These are phyloP conservation scores for Rhabdomys pumilio DNA, from an alignment of 2,797 vertebrate species.

Conservation along the genomic window DNA sequence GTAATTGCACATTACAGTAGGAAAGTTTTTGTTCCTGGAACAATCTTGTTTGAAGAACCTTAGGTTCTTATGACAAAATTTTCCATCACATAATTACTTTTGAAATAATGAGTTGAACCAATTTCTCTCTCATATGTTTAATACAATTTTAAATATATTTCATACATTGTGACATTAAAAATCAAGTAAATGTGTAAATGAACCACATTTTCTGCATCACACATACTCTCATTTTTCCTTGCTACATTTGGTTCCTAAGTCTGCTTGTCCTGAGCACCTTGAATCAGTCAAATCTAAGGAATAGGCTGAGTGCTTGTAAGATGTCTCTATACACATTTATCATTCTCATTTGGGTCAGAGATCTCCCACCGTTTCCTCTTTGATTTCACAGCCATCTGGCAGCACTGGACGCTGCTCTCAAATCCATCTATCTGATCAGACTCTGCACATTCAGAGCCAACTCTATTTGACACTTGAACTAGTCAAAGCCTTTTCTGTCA, in stretches of 20 bases:
- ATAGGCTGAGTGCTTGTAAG: background rate
- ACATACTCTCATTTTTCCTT: background rate
- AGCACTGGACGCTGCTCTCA: background rate
- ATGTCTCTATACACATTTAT: background rate
- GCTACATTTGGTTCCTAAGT: background rate
- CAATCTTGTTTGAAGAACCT: background rate
- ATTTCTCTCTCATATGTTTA: background rate
- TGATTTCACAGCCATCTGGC: background rate
- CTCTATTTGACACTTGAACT: background rate
- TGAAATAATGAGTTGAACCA: background rate
- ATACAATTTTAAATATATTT: background rate
- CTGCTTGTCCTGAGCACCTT: background rate
- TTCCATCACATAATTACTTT: conserved; percentile 11
- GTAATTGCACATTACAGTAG: background rate
- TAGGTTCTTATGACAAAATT: background rate
- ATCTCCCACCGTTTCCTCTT: background rate
- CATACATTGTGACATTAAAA: background rate
- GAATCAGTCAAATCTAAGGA: background rate
- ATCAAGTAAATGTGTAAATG: background rate
- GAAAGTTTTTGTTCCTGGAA: background rate
- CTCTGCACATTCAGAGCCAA: background rate
- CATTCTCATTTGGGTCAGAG: background rate
- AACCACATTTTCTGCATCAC: too few species aligned
- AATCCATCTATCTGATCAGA: background rate
- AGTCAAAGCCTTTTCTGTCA: background rate